Evolutionary conservation across 2,113 vertebrate genomes (phyloP).

Genomic region (Dasyurus viverrinus): DNA sequence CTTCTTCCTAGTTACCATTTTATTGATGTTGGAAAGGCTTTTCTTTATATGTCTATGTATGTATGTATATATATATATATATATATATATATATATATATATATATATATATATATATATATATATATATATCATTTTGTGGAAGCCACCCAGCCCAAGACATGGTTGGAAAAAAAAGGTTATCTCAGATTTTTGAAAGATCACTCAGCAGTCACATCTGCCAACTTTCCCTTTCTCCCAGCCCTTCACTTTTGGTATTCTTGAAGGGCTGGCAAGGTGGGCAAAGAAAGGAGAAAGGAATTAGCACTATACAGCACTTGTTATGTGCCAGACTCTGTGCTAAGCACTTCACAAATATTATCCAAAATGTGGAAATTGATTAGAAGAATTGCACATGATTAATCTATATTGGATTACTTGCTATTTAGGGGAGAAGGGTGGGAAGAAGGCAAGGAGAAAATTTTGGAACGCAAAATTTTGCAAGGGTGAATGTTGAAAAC

Average conservation of each 20-base stretch:
- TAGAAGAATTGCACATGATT: no score
- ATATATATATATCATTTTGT: neutral
- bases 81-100: neutral
- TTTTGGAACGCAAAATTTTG: no score
- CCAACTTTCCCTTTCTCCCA: neutral
- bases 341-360: neutral
- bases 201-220: neutral
- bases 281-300: neutral
- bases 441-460: no score
- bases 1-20: neutral
- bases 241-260: neutral
- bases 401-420: no score
- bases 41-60: no score
- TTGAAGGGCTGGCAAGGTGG: neutral
- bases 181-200: neutral
- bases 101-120: neutral
- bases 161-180: neutral
- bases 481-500: no score
- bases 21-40: neutral
- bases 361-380: neutral
- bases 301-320: no score
- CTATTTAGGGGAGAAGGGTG: no score
- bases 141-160: neutral
- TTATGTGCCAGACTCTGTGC: neutral
- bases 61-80: neutral